phyloP scores from a whole-genome alignment of 2,113 vertebrate genomes.

The Lepisosteus osseus region DNA sequence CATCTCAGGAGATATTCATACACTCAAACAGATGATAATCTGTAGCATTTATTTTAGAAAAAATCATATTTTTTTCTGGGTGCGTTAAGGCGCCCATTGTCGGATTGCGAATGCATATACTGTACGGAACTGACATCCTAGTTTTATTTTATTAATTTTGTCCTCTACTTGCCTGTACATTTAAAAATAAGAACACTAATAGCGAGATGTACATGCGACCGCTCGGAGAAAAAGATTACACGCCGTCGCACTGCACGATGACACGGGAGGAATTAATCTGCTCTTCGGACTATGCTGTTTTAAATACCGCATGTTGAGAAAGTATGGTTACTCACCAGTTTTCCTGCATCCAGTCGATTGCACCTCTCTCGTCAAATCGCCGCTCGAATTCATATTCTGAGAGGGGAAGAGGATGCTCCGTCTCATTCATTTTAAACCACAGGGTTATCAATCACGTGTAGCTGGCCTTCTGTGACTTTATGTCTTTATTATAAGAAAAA shows the following conservation, averaged over 20 bases:
- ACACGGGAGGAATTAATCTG: background rate
- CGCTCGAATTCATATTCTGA: constrained; percentile 67
- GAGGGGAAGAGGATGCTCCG: constrained; percentile 22
- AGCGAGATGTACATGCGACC: no score
- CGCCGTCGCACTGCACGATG: no score
- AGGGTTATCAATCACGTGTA: background rate
- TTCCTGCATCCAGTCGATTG: constrained; percentile 68
- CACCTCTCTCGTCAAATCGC: constrained; percentile 45
- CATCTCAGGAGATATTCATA: no score
- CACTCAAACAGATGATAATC: no score
- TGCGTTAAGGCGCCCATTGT: no score
- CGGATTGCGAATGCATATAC: constrained; percentile 2
- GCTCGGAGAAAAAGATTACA: no score
- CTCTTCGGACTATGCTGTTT: background rate
- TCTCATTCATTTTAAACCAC: constrained; percentile 43
- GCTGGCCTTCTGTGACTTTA: background rate
- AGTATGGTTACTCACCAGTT: constrained; percentile 68
- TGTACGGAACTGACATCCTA: background rate
- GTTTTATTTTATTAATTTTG: no score
- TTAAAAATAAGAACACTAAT: no score
- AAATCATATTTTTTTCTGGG: background rate
- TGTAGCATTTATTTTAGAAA: no score
- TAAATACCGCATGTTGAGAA: background rate
- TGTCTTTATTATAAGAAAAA: no score
- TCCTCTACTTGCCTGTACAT: no score